A percentile compares a stretch with the other conserved stretches of the same genome.
These are phyloP conservation scores for Teleopsis dalmanni DNA, from an alignment of 1,140 invertebrate genomes.

Conservation along the genomic window DNA sequence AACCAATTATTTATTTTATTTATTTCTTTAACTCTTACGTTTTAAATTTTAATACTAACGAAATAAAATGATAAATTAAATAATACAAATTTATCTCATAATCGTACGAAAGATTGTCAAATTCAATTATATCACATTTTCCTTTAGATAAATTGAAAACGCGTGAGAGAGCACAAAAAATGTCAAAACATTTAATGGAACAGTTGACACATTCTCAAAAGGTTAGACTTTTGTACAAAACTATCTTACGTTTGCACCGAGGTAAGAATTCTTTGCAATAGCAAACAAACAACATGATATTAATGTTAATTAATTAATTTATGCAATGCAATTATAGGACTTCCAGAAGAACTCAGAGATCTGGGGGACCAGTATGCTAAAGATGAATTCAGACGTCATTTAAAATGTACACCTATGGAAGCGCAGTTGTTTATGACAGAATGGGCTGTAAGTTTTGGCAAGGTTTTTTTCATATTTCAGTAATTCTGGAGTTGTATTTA, in stretches of 20 bases:
- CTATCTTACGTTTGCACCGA: conserved; percentile 75
- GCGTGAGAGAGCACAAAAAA: no score
- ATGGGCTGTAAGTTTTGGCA: conserved; percentile 65
- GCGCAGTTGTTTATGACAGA: conserved; percentile 73
- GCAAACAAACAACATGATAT: neutral
- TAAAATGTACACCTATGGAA: conserved; percentile 63
- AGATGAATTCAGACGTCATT: conserved; percentile 83
- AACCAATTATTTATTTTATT: no score
- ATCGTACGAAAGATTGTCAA: no score
- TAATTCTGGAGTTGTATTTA: neutral
- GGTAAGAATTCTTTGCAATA: conserved; percentile 29
- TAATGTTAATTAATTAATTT: neutral
- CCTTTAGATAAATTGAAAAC: no score
- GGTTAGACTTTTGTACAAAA: conserved; percentile 77
- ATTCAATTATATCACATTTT: no score
- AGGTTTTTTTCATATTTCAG: neutral
- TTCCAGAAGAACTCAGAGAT: conserved; percentile 66
- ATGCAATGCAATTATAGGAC: conserved; percentile 35
- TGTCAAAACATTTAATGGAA: conserved; percentile 27
- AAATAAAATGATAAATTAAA: no score
- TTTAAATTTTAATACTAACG: no score
- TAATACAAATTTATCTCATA: no score
- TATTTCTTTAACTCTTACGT: no score
- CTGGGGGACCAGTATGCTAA: conserved; percentile 78
- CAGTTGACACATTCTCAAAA: conserved; percentile 53